Evolutionary conservation across 2,113 vertebrate species (phyloP).

Genomic region (Dolichotis patagonum): DNA sequence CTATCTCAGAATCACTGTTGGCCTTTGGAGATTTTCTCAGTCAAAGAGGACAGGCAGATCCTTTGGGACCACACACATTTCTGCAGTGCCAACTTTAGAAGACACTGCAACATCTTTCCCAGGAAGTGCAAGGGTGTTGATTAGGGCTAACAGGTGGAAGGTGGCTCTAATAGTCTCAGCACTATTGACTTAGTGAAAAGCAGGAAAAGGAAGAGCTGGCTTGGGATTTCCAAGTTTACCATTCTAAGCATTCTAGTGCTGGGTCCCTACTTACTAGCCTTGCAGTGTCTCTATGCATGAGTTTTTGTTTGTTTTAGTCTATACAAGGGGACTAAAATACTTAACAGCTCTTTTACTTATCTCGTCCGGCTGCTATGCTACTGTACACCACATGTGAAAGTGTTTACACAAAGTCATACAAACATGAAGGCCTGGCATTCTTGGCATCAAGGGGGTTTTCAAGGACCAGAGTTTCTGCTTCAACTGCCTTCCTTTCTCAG

Average conservation of each 20-base stretch:
- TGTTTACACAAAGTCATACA: background rate
- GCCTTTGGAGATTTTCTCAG: conserved; percentile 24
- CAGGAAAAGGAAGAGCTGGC: background rate
- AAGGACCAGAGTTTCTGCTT: background rate
- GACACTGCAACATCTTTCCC: background rate
- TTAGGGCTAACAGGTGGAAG: background rate
- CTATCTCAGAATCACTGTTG: conserved; percentile 27
- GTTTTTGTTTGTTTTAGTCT: background rate
- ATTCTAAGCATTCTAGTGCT: background rate
- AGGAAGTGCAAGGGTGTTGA: background rate
- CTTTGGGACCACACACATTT: conserved; percentile 2
- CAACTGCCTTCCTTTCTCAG: background rate
- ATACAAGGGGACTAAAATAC: background rate
- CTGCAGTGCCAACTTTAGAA: background rate
- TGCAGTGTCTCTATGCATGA: background rate
- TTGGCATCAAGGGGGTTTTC: background rate
- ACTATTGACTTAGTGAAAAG: background rate
- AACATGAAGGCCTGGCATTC: background rate
- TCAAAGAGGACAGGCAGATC: background rate
- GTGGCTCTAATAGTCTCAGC: background rate
- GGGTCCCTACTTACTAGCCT: background rate
- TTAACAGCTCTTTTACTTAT: background rate
- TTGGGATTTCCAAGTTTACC: background rate
- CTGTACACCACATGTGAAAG: background rate
- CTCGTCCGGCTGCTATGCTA: background rate